Base-by-base conservation (phyloP, 2,113 vertebrate genomes). In the Progne subis region DNA sequence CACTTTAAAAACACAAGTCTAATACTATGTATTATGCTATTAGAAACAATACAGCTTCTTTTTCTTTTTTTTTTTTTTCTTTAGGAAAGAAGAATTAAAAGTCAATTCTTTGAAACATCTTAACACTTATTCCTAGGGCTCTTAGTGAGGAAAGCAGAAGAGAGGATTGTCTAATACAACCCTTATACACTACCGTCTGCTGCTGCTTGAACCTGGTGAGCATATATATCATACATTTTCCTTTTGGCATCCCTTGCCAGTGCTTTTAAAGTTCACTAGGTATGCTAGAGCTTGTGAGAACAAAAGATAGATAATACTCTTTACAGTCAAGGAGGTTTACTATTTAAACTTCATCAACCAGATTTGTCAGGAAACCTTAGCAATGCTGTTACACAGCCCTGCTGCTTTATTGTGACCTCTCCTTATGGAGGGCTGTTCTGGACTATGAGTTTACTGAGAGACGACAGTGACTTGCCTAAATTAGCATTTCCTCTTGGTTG, bases 261-360 rank as follows among this genome's bases (percentile, higher is more conserved):
- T 26, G 65, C 63, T 81, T 86, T 46, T 69, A 52, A 80, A 76
- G 34, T 88, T 87, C 70, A 46, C 56, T 31, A 60, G 64, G 44
- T 86, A 90, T 12, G 25, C 56, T 44, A 81, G 24, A 43, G 75
- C 43, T 88, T 80, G 50, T 72, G 61, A 82, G 90, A 95, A 94
- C 56, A 92, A 53, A 77, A 96, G 86, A 95, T 85, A 82, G 77
- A 43, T 56, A 91, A 74, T 24, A 56, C 56, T 53, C 69, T 89
- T 88, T 69, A 78, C 56, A 81, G 44, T 39, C 63, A 87, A 49
- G 60, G 32, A 89, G 49, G 23, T 24, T 20, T 68, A 86, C 56
- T 92, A 82, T 91, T 63, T 61, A 65, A 96, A 88, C 52, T 63
- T 70, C 50, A 63, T 39, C 71, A 63, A 7, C 6, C 37, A 61